Conservation (phyloP, 2,888 invertebrate genomes). For the Holacanthella duospinosa region DNA sequence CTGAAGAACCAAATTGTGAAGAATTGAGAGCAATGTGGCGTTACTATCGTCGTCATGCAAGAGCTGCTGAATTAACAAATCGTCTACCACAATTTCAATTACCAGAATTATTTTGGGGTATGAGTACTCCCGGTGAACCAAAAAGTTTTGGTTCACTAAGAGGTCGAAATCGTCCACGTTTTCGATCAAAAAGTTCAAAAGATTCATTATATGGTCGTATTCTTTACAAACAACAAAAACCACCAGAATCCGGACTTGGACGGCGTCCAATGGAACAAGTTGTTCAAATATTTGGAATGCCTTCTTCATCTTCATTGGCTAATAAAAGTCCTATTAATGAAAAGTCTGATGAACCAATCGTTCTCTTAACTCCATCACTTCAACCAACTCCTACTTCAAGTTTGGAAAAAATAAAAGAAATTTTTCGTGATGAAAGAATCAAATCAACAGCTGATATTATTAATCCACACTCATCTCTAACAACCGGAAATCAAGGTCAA, state of each 20-base stretch:
- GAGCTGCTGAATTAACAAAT: conserved; percentile 75
- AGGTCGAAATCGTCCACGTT: conserved; percentile 39
- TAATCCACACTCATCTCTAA: not conserved
- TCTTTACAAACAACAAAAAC: conserved; percentile 9
- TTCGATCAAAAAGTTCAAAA: conserved; percentile 18
- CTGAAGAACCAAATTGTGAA: conserved; percentile 70
- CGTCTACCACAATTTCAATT: conserved; percentile 56
- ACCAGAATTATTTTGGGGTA: conserved; percentile 42
- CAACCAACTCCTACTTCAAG: conserved; percentile 38
- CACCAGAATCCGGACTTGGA: not conserved
- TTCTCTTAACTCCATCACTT: conserved; percentile 23
- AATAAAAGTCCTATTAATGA: conserved; percentile 41
- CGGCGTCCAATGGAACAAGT: conserved; percentile 48
- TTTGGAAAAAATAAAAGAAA: conserved; percentile 68
- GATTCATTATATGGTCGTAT: conserved; percentile 26
- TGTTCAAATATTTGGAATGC: conserved; percentile 33
- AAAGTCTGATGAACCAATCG: conserved; percentile 38
- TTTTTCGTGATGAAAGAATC: conserved; percentile 63
- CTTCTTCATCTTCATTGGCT: not conserved
- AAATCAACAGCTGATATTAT: conserved; percentile 59
- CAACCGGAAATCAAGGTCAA: not conserved
- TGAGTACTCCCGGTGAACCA: conserved; percentile 43
- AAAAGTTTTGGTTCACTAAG: conserved; percentile 37
- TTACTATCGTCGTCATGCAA: conserved; percentile 75
- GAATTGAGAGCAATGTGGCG: conserved; percentile 85